A percentile compares a stretch with the other conserved stretches of the same genome.
phyloP scores from a whole-genome alignment of 2,888 invertebrate species.

The Lymantria monacha region DNA sequence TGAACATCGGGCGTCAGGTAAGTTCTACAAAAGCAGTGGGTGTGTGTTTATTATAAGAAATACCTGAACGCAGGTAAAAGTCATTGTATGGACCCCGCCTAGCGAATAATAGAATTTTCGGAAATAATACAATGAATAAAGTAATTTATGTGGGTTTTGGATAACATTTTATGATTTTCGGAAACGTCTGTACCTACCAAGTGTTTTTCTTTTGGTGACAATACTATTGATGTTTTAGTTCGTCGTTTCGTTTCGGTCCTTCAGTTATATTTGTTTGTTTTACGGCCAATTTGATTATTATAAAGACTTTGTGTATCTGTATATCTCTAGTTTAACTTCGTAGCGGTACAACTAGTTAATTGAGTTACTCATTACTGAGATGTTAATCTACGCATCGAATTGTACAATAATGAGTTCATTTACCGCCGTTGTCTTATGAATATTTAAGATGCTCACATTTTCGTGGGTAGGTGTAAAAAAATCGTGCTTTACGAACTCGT shows the following conservation, averaged over 20 bases:
- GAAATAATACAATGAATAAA: conserved; percentile 75
- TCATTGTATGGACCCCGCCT: conserved; percentile 66
- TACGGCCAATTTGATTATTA: conserved; percentile 74
- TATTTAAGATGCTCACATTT: conserved; percentile 57
- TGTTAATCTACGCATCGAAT: conserved; percentile 65
- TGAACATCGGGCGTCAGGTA: conserved; percentile 64
- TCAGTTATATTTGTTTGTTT: conserved; percentile 73
- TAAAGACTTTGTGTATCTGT: conserved; percentile 48
- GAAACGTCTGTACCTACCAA: conserved; percentile 60
- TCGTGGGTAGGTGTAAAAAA: conserved; percentile 52
- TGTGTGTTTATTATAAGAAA: conserved; percentile 71
- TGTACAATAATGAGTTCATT: conserved; percentile 68
- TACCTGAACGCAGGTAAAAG: conserved; percentile 72
- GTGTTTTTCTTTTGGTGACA: conserved; percentile 38
- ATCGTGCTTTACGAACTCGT: conserved; percentile 45
- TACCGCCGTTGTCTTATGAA: conserved; percentile 66
- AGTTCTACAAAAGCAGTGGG: conserved; percentile 73
- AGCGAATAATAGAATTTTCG: conserved; percentile 77
- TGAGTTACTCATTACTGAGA: conserved; percentile 62
- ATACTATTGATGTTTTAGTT: conserved; percentile 62
- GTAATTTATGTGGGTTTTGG: conserved; percentile 74
- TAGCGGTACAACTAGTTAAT: conserved; percentile 48
- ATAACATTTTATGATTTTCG: conserved; percentile 71
- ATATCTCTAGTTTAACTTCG: conserved; percentile 45
- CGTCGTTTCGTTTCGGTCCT: conserved; percentile 65